Base-by-base conservation (phyloP, 2,797 vertebrate genomes). In the Parauchenoglanis punctatus region DNA sequence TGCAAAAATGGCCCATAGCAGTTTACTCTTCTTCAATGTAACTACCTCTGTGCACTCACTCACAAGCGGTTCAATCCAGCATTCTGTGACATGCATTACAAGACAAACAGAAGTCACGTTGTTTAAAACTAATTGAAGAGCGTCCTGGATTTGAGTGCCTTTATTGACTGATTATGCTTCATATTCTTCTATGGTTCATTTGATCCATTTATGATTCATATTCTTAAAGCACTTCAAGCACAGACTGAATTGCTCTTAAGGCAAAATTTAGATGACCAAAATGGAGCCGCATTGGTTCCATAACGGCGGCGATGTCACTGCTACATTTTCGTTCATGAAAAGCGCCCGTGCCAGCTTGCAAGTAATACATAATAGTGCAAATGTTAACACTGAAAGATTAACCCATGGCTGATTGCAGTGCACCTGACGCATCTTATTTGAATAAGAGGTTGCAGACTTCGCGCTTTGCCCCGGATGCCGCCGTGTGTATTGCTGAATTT, bases 401-500 rank as follows among this genome's bases (percentile, higher is more conserved):
- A 83, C 81, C 52, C 28, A 3, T 0, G 61, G 63, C 77, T 85
- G 87, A 88, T 78, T 81, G 83, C 81, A 63, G 70, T 90, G 88
- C n/a, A 90, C 88, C 90, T 91, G 90, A 89, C 88, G 87, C 89
- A 82, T 93, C 91, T 91, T 91, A 94, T 94, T 92, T 91, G 92
- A 92, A 78, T 92, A 28, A 89, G n/a, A 87, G 88, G 90, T 90
- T 93, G 94, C 92, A 90, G 91, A 88, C 92, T 88, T 92, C 88
- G 93, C 93, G 91, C 90, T 94, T 94, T 92, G 91, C 90, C 92
- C 92, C 88, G 72, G 80, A 88, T 86, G 82, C 7, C 88, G 91
- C 91, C 86, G 90, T 81, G 90, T 86, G 93, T 94, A 94, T 95
- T 95, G 95, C 96, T 94, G 95, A 95, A 90, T 95, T 93, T 95